phyloP scores from a whole-genome alignment of 2,888 invertebrate species.

The Dermolepida albohirtum region DNA sequence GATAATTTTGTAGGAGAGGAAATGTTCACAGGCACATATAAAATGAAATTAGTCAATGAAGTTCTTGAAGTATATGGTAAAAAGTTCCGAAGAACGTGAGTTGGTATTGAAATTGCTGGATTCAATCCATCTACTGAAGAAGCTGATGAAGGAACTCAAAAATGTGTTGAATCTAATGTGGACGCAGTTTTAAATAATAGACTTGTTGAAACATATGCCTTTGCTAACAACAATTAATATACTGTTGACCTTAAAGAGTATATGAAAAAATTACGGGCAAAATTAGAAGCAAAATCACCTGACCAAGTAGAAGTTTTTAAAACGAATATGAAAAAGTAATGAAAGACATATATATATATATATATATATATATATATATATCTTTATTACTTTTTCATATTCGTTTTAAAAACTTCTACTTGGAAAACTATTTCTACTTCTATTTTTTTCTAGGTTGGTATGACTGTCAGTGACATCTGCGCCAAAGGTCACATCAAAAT shows the following conservation, averaged over 20 bases:
- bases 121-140: constrained; percentile 96
- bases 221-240: constrained; percentile 91
- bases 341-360: no score
- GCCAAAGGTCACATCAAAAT: no score
- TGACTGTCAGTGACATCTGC: no score
- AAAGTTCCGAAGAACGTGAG: constrained; percentile 79
- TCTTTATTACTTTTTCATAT: no score
- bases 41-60: constrained; percentile 91
- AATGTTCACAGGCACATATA: constrained; percentile 97
- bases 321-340: no score
- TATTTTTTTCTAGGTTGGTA: no score
- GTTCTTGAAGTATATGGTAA: constrained; percentile 94
- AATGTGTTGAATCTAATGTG: constrained; percentile 82
- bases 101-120: constrained; percentile 86
- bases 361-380: no score
- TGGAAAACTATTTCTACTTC: no score
- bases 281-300: no score
- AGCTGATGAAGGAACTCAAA: constrained; percentile 83
- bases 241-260: constrained; percentile 94
- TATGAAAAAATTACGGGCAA: constrained; percentile 98
- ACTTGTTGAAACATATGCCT: constrained; percentile 86
- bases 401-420: no score
- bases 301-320: no score
- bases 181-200: constrained; percentile 95
- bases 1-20: constrained; percentile 99